Percentiles rank a stretch among this genome's conserved stretches.
These are phyloP conservation scores for Scopus umbretta DNA, from an alignment of 2,113 vertebrate genomes.

Conservation along the genomic window DNA sequence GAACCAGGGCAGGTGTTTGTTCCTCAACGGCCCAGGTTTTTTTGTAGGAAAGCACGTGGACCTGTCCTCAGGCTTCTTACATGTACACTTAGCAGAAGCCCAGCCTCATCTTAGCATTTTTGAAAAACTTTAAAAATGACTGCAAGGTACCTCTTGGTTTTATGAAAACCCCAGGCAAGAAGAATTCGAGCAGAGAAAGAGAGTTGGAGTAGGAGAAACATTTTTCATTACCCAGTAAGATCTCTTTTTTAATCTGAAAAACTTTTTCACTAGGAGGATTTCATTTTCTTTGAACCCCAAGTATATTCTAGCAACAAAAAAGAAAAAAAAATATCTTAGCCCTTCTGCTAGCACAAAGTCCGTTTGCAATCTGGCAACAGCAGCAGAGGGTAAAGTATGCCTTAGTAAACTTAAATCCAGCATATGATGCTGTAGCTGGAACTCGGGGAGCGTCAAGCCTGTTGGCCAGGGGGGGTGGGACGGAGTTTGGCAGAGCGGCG, in stretches of 20 bases:
- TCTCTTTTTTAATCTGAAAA: neutral
- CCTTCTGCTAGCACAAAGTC: neutral
- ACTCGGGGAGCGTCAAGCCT: constrained; percentile 8
- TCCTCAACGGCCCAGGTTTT: neutral
- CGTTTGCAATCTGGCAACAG: constrained; percentile 21
- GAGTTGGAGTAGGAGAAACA: neutral
- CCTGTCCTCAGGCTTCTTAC: neutral
- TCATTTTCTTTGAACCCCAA: neutral
- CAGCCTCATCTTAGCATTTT: neutral
- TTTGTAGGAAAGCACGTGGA: neutral
- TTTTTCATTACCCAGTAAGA: constrained; percentile 5
- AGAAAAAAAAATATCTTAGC: neutral
- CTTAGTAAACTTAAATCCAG: constrained; percentile 58
- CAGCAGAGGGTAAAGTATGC: constrained; percentile 51
- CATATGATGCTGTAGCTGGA: constrained; percentile 42
- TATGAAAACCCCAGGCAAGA: constrained; percentile 9
- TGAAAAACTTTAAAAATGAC: neutral
- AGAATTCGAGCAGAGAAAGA: neutral
- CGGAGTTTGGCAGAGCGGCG: neutral
- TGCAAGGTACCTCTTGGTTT: neutral
- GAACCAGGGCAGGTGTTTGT: neutral
- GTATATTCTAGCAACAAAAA: neutral
- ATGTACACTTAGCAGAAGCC: neutral
- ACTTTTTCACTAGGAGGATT: neutral
- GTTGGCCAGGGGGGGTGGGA: neutral